Conservation (phyloP, 1,140 invertebrate species). For the Oryzaephilus surinamensis region DNA sequence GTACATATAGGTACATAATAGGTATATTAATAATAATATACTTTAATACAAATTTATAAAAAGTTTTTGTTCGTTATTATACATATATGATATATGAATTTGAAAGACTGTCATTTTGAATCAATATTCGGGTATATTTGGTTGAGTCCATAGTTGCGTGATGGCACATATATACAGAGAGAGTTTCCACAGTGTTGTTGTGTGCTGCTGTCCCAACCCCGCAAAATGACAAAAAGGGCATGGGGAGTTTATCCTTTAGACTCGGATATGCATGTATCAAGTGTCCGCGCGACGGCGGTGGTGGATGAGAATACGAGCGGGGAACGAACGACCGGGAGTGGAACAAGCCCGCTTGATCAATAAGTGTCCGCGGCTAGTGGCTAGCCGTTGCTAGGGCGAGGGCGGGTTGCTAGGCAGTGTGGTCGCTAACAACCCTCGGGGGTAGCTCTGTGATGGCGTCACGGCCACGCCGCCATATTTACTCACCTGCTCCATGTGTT, state of each 20-base stretch:
- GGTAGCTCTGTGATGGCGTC: conserved; percentile 36
- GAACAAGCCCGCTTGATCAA: conserved; percentile 32
- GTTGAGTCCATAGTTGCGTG: too few relatives aligned
- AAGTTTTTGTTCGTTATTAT: too few relatives aligned
- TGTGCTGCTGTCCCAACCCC: too few relatives aligned
- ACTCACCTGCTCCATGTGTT: conserved; percentile 34
- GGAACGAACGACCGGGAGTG: conserved; percentile 7
- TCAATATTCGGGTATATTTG: too few relatives aligned
- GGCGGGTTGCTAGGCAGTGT: conserved; percentile 39
- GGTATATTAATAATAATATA: too few relatives aligned
- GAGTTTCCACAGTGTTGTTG: too few relatives aligned
- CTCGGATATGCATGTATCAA: conserved; percentile 28
- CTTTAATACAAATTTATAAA: too few relatives aligned
- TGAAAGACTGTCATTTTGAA: too few relatives aligned
- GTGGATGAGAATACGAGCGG: conserved; percentile 9
- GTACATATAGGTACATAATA: too few relatives aligned
- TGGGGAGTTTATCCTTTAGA: conserved; percentile 20
- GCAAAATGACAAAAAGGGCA: too few relatives aligned
- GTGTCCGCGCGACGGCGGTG: conserved; percentile 23
- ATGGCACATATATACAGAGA: too few relatives aligned
- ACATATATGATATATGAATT: too few relatives aligned
- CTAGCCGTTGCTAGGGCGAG: conserved; percentile 40
- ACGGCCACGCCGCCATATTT: conserved; percentile 37
- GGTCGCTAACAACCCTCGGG: conserved; percentile 39
- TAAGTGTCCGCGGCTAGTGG: conserved; percentile 40